phyloP scores from a whole-genome alignment of 2,797 vertebrate species.

The Tokudaia tokunoshimensis region DNA sequence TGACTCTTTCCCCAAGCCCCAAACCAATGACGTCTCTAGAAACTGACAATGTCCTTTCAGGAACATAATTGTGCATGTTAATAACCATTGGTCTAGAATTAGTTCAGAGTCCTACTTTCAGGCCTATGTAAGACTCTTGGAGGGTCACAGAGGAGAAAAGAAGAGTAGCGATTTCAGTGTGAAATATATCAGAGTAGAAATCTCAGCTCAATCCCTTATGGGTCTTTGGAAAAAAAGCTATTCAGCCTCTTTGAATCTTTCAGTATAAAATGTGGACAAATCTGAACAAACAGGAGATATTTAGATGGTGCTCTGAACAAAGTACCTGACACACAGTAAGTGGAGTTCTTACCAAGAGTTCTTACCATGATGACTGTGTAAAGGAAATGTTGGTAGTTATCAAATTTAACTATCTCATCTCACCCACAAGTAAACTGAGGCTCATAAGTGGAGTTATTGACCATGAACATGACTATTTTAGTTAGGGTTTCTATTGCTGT shows the following conservation, averaged over 20 bases:
- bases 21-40: conserved; percentile 3
- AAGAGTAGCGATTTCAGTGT: background rate
- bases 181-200: background rate
- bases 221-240: background rate
- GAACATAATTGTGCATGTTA: background rate
- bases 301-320: background rate
- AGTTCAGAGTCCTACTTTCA: background rate
- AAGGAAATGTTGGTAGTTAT: background rate
- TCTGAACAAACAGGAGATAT: background rate
- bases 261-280: background rate
- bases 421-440: background rate
- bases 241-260: background rate
- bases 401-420: background rate
- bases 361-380: background rate
- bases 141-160: background rate
- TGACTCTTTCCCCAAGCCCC: background rate
- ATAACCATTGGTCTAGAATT: background rate
- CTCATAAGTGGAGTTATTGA: background rate
- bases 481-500: background rate
- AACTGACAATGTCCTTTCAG: background rate
- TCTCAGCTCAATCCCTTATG: background rate
- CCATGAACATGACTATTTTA: background rate
- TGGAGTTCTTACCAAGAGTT: background rate
- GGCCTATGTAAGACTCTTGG: background rate
- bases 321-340: background rate